Evolutionary conservation across 2,888 invertebrate genomes (phyloP).

Genomic region (Malthinus seriepunctatus): DNA sequence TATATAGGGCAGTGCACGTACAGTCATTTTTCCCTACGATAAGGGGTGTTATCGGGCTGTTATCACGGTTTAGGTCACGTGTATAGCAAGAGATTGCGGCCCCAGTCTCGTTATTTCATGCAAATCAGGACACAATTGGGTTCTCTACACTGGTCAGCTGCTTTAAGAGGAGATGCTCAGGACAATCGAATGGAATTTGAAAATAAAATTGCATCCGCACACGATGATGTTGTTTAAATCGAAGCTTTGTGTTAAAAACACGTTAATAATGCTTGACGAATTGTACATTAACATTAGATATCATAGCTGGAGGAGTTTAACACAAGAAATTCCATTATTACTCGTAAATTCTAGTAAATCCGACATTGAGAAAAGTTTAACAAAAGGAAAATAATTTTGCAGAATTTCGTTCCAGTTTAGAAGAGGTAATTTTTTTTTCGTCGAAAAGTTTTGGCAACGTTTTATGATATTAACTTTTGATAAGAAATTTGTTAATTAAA

Average conservation of each 20-base stretch:
- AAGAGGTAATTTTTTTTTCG: not conserved
- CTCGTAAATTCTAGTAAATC: constrained; percentile 14
- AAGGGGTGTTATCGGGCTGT: constrained; percentile 41
- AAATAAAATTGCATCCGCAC: constrained; percentile 10
- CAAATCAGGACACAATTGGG: constrained; percentile 46
- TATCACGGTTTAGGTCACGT: constrained; percentile 44
- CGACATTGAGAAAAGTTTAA: constrained; percentile 7
- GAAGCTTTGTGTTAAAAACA: too few species aligned
- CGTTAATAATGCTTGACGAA: constrained; percentile 46
- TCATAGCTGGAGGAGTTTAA: constrained; percentile 32
- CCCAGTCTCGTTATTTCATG: constrained; percentile 47
- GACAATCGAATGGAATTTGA: constrained; percentile 19
- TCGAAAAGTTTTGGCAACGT: not conserved
- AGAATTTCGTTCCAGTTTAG: constrained; percentile 2
- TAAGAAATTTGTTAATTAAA: not conserved
- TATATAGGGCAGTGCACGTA: constrained; percentile 33
- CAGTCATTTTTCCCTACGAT: constrained; percentile 33
- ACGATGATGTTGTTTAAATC: not conserved
- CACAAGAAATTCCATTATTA: constrained; percentile 15
- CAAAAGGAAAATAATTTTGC: constrained; percentile 25
- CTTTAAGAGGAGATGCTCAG: constrained; percentile 33
- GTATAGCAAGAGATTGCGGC: constrained; percentile 40
- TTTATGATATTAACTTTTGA: not conserved
- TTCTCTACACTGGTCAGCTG: constrained; percentile 36
- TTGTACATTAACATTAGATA: constrained; percentile 39